A percentile compares a stretch with the other conserved stretches of the same genome.
Evolutionary conservation across 2,888 invertebrate species (phyloP).

Genomic region (Crossocerus cetratus): DNA sequence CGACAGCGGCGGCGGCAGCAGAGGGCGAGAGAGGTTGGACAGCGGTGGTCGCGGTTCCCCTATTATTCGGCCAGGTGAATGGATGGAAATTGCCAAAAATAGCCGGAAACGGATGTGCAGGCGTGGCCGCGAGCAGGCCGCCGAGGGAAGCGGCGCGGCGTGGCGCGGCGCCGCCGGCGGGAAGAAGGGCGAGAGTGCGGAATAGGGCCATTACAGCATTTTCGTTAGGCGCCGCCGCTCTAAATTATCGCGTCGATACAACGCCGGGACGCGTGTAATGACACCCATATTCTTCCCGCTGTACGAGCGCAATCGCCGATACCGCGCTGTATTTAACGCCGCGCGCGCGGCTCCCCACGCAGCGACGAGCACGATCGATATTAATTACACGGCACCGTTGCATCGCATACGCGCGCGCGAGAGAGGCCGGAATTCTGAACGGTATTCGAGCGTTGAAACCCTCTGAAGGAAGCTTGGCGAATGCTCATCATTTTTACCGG

Average conservation of each 20-base stretch:
- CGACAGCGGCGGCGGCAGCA: no score
- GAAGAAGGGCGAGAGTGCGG: constrained; percentile 9
- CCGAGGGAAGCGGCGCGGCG: constrained; percentile 11
- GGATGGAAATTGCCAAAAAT: constrained; percentile 68
- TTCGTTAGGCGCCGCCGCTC: constrained; percentile 35
- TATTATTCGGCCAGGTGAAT: constrained; percentile 59
- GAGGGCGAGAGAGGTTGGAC: background rate
- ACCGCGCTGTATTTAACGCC: no score
- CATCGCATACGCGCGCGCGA: background rate
- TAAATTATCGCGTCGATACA: constrained; percentile 46
- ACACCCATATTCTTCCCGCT: constrained; percentile 20
- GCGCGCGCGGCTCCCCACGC: background rate
- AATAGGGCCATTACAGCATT: constrained; percentile 51
- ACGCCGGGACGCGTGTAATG: constrained; percentile 16
- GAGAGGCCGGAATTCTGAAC: no score
- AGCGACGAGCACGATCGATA: constrained; percentile 8
- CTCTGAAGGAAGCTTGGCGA: no score
- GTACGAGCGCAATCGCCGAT: constrained; percentile 10
- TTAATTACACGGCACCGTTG: constrained; percentile 1
- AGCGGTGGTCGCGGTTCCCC: constrained; percentile 17
- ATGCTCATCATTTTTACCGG: no score
- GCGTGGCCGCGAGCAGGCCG: constrained; percentile 34
- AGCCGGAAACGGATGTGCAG: constrained; percentile 62
- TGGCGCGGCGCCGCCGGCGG: no score
- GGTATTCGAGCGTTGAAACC: no score